Percentiles rank a stretch among this genome's conserved stretches.
Evolutionary conservation across 1,140 invertebrate species (phyloP).

Genomic region (Cylas formicarius): DNA sequence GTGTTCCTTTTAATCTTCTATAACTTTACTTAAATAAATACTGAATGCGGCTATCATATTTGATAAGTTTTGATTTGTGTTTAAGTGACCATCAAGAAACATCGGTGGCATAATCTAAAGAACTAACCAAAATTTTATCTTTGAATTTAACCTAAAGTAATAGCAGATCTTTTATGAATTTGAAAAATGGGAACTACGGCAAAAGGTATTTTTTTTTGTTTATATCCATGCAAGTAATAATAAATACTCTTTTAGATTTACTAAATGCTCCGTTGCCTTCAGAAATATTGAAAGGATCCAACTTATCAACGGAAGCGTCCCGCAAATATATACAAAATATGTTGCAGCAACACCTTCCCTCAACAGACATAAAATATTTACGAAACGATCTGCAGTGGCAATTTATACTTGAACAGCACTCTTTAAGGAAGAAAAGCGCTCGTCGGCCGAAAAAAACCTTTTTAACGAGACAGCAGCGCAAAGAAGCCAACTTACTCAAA

Average conservation of each 20-base stretch:
- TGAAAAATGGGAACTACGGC: too few relatives aligned
- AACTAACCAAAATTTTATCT: too few relatives aligned
- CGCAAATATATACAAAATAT: slow-evolving; percentile 18
- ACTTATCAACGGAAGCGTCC: neutral
- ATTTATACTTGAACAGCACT: slow-evolving; percentile 25
- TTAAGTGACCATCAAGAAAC: too few relatives aligned
- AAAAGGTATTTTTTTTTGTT: too few relatives aligned
- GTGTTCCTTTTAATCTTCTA: too few relatives aligned
- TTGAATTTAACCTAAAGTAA: too few relatives aligned
- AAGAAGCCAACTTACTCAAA: slow-evolving; percentile 30
- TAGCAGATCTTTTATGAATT: too few relatives aligned
- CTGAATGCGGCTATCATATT: too few relatives aligned
- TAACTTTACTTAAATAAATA: too few relatives aligned
- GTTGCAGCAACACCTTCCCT: slow-evolving; percentile 22
- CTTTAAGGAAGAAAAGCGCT: slow-evolving; percentile 15
- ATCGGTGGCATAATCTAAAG: too few relatives aligned
- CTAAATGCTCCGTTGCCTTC: slow-evolving; percentile 5
- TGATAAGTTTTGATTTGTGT: too few relatives aligned
- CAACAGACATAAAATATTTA: slow-evolving; percentile 17
- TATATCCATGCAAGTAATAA: too few relatives aligned
- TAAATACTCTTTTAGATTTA: slow-evolving; percentile 10
- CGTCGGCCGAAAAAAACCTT: slow-evolving; percentile 27
- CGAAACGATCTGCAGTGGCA: slow-evolving; percentile 21
- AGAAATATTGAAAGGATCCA: slow-evolving; percentile 6
- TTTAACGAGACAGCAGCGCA: slow-evolving; percentile 30